These are phyloP conservation scores for Gambusia yucatana DNA, from an alignment of 2,797 vertebrate genomes.

Conservation along the genomic window DNA sequence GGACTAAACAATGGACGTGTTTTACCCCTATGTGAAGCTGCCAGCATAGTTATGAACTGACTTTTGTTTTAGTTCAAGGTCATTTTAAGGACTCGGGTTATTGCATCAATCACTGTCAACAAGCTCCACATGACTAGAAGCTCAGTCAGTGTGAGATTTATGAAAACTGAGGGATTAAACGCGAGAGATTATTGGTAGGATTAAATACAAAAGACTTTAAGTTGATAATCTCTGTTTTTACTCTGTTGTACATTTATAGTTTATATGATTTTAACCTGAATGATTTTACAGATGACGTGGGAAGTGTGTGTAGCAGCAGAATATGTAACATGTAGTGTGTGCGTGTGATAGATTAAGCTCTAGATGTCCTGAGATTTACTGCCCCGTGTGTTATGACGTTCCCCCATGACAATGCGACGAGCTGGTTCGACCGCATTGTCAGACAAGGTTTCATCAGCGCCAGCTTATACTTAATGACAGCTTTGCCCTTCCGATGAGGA, in stretches of 20 bases:
- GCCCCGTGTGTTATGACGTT: slow-evolving; percentile 36
- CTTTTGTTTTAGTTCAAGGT: slow-evolving; percentile 7
- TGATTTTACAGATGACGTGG: background rate
- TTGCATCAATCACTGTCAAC: slow-evolving; percentile 1
- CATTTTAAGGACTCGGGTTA: background rate
- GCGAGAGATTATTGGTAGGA: background rate
- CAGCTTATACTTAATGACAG: slow-evolving; percentile 63
- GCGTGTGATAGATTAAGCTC: slow-evolving; percentile 17
- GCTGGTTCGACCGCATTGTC: slow-evolving; percentile 70
- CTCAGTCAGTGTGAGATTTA: slow-evolving; percentile 7
- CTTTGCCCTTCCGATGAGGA: slow-evolving; percentile 50
- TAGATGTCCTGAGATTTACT: background rate
- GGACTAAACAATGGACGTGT: background rate
- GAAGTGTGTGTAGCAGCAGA: slow-evolving; percentile 1
- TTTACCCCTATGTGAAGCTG: background rate
- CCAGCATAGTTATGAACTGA: background rate
- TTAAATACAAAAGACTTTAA: background rate
- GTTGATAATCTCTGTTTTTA: background rate
- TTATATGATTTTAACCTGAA: background rate
- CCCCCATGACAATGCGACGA: slow-evolving; percentile 30
- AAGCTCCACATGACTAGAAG: slow-evolving; percentile 1
- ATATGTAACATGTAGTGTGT: background rate
- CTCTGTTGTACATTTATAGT: background rate
- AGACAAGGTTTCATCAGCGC: slow-evolving; percentile 51
- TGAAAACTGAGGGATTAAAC: background rate